Percentiles rank a stretch among this genome's conserved stretches.
phyloP scores from a whole-genome alignment of 2,113 vertebrate species.

The Epinephelus cyanopodus region DNA sequence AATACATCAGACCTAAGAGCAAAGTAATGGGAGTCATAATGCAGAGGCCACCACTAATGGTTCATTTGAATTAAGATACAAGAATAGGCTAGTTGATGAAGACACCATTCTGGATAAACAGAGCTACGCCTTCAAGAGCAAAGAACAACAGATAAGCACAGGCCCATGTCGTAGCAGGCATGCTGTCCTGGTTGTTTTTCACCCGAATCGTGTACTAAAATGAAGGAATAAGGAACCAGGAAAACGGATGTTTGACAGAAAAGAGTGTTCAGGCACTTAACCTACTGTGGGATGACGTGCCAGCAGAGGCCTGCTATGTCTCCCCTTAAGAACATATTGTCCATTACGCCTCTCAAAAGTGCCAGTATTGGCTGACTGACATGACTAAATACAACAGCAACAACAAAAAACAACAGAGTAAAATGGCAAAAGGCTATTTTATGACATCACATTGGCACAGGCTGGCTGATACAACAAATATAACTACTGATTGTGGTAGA shows the following conservation, averaged over 20 bases:
- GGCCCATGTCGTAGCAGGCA: not conserved
- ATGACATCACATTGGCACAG: not conserved
- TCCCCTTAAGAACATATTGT: too few species aligned
- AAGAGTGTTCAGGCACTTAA: not conserved
- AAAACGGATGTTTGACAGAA: not conserved
- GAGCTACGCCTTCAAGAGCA: not conserved
- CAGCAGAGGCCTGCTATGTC: too few species aligned
- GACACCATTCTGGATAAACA: slow-evolving; percentile 19
- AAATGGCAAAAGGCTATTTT: not conserved
- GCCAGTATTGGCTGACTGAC: not conserved
- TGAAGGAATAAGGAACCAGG: too few species aligned
- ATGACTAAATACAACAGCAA: not conserved
- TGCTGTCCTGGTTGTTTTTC: not conserved
- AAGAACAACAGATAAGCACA: not conserved
- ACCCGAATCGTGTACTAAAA: too few species aligned
- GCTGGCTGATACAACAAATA: not conserved
- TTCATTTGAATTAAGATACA: slow-evolving; percentile 31
- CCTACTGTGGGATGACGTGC: not conserved
- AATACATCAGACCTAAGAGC: slow-evolving; percentile 15
- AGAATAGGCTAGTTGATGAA: slow-evolving; percentile 24
- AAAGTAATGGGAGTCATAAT: slow-evolving; percentile 24
- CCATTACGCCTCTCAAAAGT: too few species aligned
- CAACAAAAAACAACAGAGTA: not conserved
- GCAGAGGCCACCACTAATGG: slow-evolving; percentile 16
- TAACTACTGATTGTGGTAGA: too few species aligned